Conservation (phyloP, 2,888 invertebrate species). For the Cheilosia scutellata region DNA sequence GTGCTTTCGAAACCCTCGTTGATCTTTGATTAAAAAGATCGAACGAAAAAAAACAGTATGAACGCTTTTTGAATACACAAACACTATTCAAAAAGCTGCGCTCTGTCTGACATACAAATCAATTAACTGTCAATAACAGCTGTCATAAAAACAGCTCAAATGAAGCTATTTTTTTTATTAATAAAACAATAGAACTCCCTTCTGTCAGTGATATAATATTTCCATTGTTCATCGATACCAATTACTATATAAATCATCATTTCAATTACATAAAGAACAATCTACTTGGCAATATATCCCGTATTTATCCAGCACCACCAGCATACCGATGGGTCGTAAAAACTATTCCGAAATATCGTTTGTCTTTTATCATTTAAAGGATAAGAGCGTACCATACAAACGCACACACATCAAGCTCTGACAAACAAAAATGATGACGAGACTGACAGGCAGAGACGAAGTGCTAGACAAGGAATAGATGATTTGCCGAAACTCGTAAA, state of each 20-base stretch:
- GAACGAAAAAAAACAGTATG: no score
- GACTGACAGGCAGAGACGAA: constrained; percentile 37
- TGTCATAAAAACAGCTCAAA: no score
- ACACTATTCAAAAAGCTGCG: no score
- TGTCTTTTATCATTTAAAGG: constrained; percentile 70
- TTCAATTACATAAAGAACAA: constrained; percentile 73
- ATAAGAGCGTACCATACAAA: constrained; percentile 23
- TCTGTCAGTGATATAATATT: not conserved
- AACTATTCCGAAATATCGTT: constrained; percentile 63
- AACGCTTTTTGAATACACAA: no score
- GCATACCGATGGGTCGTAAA: constrained; percentile 33
- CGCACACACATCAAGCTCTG: not conserved
- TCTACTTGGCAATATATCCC: constrained; percentile 36
- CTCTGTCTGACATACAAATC: no score
- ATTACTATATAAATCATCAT: constrained; percentile 72
- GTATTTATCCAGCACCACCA: constrained; percentile 24
- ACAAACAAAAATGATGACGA: constrained; percentile 20
- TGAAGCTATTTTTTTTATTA: no score
- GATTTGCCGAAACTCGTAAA: constrained; percentile 67
- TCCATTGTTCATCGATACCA: constrained; percentile 51
- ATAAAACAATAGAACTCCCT: not conserved
- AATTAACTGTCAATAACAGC: no score
- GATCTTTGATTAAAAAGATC: no score
- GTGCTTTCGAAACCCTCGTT: no score
- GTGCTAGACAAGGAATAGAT: constrained; percentile 61